phyloP scores from a whole-genome alignment of 2,113 vertebrate species.

The Mungos mungo region DNA sequence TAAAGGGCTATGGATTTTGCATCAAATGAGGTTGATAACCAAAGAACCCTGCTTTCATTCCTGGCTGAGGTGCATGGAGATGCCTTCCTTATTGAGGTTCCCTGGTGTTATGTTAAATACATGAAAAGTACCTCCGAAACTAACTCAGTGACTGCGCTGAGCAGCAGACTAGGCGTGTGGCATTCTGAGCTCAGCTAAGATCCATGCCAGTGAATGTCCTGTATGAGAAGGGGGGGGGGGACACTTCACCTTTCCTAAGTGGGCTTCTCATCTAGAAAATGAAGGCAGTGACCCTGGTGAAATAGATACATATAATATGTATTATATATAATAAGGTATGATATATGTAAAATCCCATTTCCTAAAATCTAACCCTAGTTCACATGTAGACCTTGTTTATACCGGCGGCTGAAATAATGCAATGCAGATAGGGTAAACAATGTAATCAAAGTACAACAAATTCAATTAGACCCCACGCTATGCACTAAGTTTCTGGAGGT shows the following conservation, averaged over 20 bases:
- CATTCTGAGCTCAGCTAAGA: neutral
- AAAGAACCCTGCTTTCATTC: neutral
- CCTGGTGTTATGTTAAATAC: neutral
- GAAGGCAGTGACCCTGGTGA: neutral
- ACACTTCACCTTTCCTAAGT: neutral
- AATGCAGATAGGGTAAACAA: neutral
- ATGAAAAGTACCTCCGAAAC: neutral
- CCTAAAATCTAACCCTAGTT: neutral
- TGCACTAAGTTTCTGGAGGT: neutral
- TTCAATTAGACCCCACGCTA: neutral
- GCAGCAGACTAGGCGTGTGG: neutral
- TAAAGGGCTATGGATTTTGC: neutral
- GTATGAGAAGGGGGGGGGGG: neutral
- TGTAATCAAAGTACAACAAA: neutral
- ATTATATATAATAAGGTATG: neutral
- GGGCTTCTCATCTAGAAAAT: neutral
- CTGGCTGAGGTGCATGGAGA: neutral
- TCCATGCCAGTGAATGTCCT: neutral
- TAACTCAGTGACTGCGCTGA: neutral
- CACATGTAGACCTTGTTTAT: neutral
- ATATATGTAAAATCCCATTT: neutral
- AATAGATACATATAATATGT: neutral
- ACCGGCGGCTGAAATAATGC: neutral
- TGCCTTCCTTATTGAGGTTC: neutral
- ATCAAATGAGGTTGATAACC: neutral